Conservation (phyloP, 2,113 vertebrate genomes). For the Cryptotis parvus region DNA sequence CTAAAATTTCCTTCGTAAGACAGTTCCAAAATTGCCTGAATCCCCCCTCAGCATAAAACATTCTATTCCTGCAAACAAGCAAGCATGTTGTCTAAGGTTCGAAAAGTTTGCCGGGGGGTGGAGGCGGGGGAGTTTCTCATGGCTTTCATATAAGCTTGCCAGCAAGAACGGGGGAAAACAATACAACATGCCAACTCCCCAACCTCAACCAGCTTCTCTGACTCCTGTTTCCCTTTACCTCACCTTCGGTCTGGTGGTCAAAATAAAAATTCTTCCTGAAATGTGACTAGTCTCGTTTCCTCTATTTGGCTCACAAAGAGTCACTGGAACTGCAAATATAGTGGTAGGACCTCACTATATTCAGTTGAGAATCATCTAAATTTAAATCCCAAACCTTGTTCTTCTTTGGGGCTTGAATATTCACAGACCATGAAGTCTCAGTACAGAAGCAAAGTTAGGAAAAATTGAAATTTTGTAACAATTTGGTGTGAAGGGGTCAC, state of each 20-base stretch:
- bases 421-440: background rate
- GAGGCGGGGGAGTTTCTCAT: background rate
- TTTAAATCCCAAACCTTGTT: background rate
- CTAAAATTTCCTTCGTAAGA: background rate
- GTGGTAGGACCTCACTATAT: background rate
- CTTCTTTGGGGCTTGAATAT: background rate
- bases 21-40: background rate
- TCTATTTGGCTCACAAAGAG: conserved; percentile 27
- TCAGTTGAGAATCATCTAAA: conserved; percentile 32
- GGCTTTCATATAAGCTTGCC: background rate
- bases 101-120: background rate
- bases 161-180: conserved; percentile 52
- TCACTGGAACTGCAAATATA: conserved; percentile 35
- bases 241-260: background rate
- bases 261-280: conserved; percentile 21
- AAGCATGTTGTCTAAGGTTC: background rate
- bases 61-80: background rate
- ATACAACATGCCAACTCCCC: background rate
- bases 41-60: no score
- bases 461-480: conserved; percentile 6
- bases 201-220: background rate
- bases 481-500: background rate
- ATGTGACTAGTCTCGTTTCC: background rate
- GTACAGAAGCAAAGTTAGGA: background rate
- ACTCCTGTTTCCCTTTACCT: background rate